These are phyloP conservation scores for Lota lota DNA, from an alignment of 2,113 vertebrate genomes.

Conservation along the genomic window DNA sequence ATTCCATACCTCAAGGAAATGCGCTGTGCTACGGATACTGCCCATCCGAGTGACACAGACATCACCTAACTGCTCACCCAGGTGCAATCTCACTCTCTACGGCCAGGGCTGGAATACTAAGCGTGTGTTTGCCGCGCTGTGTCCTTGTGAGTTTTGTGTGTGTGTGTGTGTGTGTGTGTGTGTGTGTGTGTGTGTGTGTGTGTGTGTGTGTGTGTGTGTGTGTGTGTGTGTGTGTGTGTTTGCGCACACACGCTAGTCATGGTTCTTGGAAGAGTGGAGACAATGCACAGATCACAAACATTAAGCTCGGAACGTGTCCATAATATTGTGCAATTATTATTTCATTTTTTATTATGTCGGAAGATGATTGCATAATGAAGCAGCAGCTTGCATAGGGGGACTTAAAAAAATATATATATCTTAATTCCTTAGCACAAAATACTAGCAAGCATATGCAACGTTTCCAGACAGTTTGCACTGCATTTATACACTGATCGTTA, in stretches of 20 bases:
- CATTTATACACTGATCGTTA: not conserved
- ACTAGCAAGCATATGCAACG: not conserved
- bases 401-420: too few relatives aligned
- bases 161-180: not conserved
- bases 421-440: too few relatives aligned
- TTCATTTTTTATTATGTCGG: too few relatives aligned
- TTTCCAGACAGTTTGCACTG: slow-evolving; percentile 6
- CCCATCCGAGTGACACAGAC: slow-evolving; percentile 65
- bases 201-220: slow-evolving; percentile 3
- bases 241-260: not conserved
- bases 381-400: too few relatives aligned
- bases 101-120: slow-evolving; percentile 59
- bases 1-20: slow-evolving; percentile 78
- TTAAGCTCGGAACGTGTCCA: too few relatives aligned
- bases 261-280: too few relatives aligned
- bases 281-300: too few relatives aligned
- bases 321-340: too few relatives aligned
- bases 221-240: not conserved
- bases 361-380: too few relatives aligned
- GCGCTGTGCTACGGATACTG: slow-evolving; percentile 69
- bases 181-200: not conserved
- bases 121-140: slow-evolving; percentile 20
- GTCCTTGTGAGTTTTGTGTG: slow-evolving; percentile 40
- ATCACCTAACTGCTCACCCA: slow-evolving; percentile 58
- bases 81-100: slow-evolving; percentile 53